Evolutionary conservation across 1,140 invertebrate genomes (phyloP).

Genomic region (Pogonognathellus flavescens): DNA sequence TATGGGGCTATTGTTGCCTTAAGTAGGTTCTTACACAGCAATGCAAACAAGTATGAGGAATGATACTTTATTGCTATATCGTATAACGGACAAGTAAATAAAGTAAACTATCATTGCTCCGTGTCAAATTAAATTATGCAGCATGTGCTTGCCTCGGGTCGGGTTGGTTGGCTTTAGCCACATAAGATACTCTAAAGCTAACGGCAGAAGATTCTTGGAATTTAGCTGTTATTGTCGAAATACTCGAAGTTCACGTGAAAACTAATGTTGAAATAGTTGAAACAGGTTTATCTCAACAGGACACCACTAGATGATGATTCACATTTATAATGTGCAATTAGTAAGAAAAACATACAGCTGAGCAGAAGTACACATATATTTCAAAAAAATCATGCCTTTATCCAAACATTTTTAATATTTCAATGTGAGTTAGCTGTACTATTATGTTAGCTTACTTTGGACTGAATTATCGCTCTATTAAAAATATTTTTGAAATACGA

Average conservation of each 20-base stretch:
- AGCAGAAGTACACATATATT: neutral
- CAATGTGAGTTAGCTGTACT: neutral
- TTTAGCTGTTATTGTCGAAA: constrained; percentile 1
- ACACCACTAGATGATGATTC: neutral
- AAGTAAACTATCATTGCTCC: constrained; percentile 49
- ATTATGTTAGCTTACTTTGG: neutral
- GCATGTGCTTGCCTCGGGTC: constrained; percentile 9
- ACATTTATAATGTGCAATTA: neutral
- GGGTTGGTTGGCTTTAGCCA: neutral
- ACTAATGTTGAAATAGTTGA: constrained; percentile 36
- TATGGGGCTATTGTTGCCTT: neutral
- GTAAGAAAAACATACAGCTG: constrained; percentile 1
- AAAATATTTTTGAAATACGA: too few relatives aligned
- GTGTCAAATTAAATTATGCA: constrained; percentile 47
- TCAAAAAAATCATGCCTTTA: neutral
- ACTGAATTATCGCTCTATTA: too few relatives aligned
- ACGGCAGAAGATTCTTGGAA: constrained; percentile 11
- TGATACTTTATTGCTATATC: neutral
- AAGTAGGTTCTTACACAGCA: too few relatives aligned
- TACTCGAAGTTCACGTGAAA: neutral
- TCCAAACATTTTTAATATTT: neutral
- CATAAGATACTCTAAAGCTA: neutral
- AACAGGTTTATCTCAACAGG: constrained; percentile 37
- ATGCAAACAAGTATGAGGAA: neutral
- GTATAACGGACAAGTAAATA: constrained; percentile 14